Evolutionary conservation across 1,140 invertebrate genomes (phyloP), one percentile per base, ranked within the genome.

Genomic region (Pogonognathellus flavescens): DNA sequence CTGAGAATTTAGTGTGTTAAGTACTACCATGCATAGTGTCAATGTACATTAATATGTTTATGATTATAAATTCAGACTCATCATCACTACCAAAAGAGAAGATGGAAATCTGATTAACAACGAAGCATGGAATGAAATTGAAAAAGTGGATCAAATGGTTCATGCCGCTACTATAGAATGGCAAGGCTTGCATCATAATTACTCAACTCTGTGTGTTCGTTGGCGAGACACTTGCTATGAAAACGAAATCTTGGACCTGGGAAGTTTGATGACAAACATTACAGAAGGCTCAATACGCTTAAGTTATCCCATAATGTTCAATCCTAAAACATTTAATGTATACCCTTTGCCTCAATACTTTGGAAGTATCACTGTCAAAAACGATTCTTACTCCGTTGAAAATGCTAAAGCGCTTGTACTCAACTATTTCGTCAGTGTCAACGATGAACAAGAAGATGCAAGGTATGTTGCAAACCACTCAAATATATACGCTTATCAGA

Each of bases 301-400:
- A 18, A 95, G 95, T 8, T 97, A 96, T 90, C 96, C 96, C 0
- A 91, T 96, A 70, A 96, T 95, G 94, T 94, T 96, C 89, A 96
- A 96, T 90, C 95, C 95, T 0, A 93, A 94, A 7, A 96, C 95
- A 0, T 96, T 94, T 93, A 94, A 96, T 88, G 92, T 94, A 0
- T 95, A 96, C 89, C 93, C 95, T 7, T 95, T 97, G 90, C 96
- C 95, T 0, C 94, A 96, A 0, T 96, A 93, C 91, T 96, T 97
- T 89, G 96, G 96, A 0, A 95, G 95, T 0, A 94, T 95, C 16
- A 92, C 93, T 83, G 90, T 95, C 11, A 93, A 93, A 50, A 76
- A 76, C 49, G 94, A 96, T 89, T 92, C 92, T 10, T 31, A 9
- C 41, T 92, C 93, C 25, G 93, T 96, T 8, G 90, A 93, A n/a